These are phyloP conservation scores for Dynastes maya DNA, from an alignment of 2,888 invertebrate species.

Conservation along the genomic window DNA sequence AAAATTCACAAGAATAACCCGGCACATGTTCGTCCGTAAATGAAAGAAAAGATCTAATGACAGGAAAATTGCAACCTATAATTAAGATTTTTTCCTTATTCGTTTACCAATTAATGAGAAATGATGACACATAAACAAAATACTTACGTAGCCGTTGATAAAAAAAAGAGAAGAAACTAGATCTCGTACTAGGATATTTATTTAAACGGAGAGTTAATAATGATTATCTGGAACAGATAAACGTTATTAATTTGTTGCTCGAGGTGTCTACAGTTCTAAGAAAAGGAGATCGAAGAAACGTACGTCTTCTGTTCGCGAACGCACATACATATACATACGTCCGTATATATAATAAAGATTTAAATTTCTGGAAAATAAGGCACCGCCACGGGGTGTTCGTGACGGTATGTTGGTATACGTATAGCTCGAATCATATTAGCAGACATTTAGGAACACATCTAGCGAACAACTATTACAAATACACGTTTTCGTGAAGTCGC, in stretches of 20 bases:
- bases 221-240: slow-evolving; percentile 34
- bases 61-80: slow-evolving; percentile 46
- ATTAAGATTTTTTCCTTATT: slow-evolving; percentile 45
- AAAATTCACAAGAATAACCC: too few species aligned
- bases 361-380: slow-evolving; percentile 40
- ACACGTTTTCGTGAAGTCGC: slow-evolving; percentile 15
- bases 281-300: slow-evolving; percentile 8
- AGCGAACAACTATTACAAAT: slow-evolving; percentile 30
- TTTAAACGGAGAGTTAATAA: slow-evolving; percentile 30
- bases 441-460: slow-evolving; percentile 25
- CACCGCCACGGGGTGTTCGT: slow-evolving; percentile 27
- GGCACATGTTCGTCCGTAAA: background rate
- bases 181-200: slow-evolving; percentile 19
- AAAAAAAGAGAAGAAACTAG: slow-evolving; percentile 11
- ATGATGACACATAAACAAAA: slow-evolving; percentile 14
- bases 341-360: slow-evolving; percentile 29
- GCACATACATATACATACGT: slow-evolving; percentile 5
- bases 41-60: slow-evolving; percentile 5
- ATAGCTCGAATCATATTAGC: slow-evolving; percentile 17
- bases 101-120: slow-evolving; percentile 41
- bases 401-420: slow-evolving; percentile 16
- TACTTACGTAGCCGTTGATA: background rate
- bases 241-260: slow-evolving; percentile 40
- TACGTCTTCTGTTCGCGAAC: slow-evolving; percentile 9
- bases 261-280: slow-evolving; percentile 18